Evolutionary conservation across 2,888 invertebrate genomes (phyloP).

Genomic region (Hyposoter didymator): DNA sequence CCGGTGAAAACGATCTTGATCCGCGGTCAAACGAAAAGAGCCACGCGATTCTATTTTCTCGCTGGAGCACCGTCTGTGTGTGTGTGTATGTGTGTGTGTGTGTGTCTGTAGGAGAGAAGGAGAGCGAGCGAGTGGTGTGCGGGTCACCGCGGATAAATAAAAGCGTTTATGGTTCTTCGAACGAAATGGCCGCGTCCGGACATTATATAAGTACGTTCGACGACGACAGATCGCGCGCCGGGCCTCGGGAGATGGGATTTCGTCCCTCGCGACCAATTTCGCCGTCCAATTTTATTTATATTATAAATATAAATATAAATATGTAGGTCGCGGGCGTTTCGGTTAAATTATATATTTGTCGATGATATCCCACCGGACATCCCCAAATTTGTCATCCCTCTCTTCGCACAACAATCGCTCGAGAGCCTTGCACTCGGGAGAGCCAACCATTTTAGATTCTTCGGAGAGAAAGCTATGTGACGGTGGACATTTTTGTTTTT

Average conservation of each 20-base stretch:
- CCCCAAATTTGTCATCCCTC: conserved; percentile 31
- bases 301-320: background rate
- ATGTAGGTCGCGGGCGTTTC: conserved; percentile 34
- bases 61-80: conserved; percentile 26
- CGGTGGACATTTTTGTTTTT: too few relatives aligned
- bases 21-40: conserved; percentile 71
- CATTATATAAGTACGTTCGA: conserved; percentile 20
- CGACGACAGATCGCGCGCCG: conserved; percentile 67
- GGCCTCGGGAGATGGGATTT: conserved; percentile 77
- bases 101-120: background rate
- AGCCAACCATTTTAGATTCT: too few relatives aligned
- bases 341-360: conserved; percentile 43
- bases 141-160: conserved; percentile 70
- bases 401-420: background rate
- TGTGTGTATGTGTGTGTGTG: background rate
- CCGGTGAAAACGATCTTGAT: conserved; percentile 76
- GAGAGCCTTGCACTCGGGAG: conserved; percentile 13
- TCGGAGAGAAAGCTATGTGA: too few relatives aligned
- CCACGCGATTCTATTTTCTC: conserved; percentile 77
- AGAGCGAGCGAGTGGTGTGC: conserved; percentile 5
- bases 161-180: conserved; percentile 73
- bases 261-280: conserved; percentile 68
- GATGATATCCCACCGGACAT: conserved; percentile 37
- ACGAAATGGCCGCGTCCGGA: conserved; percentile 61
- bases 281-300: conserved; percentile 15